These are phyloP conservation scores for Cosmia pyralina DNA, from an alignment of 2,888 invertebrate genomes.

Conservation along the genomic window DNA sequence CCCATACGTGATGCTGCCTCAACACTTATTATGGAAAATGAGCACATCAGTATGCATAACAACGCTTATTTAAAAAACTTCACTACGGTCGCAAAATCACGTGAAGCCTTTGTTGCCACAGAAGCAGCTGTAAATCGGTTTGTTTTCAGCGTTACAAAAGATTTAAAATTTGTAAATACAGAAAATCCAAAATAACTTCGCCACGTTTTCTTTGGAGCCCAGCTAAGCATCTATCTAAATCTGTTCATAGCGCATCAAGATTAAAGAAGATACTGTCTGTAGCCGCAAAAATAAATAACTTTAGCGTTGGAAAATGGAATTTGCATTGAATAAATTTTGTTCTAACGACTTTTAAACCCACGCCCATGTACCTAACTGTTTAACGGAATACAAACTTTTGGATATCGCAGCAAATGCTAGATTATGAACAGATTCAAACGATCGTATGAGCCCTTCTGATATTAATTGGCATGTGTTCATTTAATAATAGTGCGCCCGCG, in stretches of 20 bases:
- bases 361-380: slow-evolving; percentile 33
- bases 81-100: slow-evolving; percentile 5
- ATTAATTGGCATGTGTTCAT: slow-evolving; percentile 35
- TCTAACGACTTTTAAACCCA: slow-evolving; percentile 37
- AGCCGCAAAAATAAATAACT: slow-evolving; percentile 57
- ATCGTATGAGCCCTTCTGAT: slow-evolving; percentile 14
- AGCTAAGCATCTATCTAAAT: slow-evolving; percentile 40
- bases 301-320: slow-evolving; percentile 42
- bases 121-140: slow-evolving; percentile 32
- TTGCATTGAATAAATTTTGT: slow-evolving; percentile 53
- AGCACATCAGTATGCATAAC: slow-evolving; percentile 26
- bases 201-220: slow-evolving; percentile 7
- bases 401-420: slow-evolving; percentile 20
- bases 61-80: slow-evolving; percentile 26
- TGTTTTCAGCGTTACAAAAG: slow-evolving; percentile 28
- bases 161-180: slow-evolving; percentile 3
- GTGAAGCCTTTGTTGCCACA: slow-evolving; percentile 23
- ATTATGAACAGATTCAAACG: slow-evolving; percentile 11
- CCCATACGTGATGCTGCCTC: slow-evolving; percentile 32
- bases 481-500: slow-evolving; percentile 22
- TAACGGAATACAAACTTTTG: slow-evolving; percentile 22
- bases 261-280: slow-evolving; percentile 44
- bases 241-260: slow-evolving; percentile 31
- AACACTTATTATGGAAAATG: slow-evolving; percentile 36
- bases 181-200: slow-evolving; percentile 25